These are phyloP conservation scores for Xiphias gladius DNA, from an alignment of 2,113 vertebrate genomes.

Conservation along the genomic window DNA sequence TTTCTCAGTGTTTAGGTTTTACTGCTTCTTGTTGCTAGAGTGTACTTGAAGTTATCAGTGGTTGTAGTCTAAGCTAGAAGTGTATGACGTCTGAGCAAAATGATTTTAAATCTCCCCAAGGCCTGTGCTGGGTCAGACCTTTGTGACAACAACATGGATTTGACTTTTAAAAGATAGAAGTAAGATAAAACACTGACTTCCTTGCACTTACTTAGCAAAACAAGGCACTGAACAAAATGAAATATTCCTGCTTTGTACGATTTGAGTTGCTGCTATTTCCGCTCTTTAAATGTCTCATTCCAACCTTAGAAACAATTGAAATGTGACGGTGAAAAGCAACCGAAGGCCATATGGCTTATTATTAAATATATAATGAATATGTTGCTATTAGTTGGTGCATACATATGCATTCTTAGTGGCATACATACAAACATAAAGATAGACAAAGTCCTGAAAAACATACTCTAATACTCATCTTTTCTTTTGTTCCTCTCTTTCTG, in stretches of 20 bases:
- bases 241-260: not conserved
- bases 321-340: not conserved
- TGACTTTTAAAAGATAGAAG: conserved; percentile 35
- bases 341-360: not conserved
- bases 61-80: conserved; percentile 82
- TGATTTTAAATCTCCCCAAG: conserved; percentile 81
- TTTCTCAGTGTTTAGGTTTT: conserved; percentile 78
- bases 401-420: not conserved
- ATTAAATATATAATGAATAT: not conserved
- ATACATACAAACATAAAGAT: not conserved
- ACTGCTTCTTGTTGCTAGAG: conserved; percentile 66
- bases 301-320: not conserved
- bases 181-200: conserved; percentile 27
- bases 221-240: conserved; percentile 14
- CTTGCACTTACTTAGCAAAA: conserved; percentile 43
- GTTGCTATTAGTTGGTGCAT: not conserved
- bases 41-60: conserved; percentile 81
- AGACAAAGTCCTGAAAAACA: not conserved
- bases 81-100: conserved; percentile 77
- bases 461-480: conserved; percentile 21
- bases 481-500: conserved; percentile 12
- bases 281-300: not conserved
- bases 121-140: conserved; percentile 61
- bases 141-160: conserved; percentile 38
- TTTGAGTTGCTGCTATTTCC: not conserved